Evolutionary conservation across 37 sponge, comb jelly and placozoan species (phyloP).

Genomic region (Cladorhizidae sp.): DNA sequence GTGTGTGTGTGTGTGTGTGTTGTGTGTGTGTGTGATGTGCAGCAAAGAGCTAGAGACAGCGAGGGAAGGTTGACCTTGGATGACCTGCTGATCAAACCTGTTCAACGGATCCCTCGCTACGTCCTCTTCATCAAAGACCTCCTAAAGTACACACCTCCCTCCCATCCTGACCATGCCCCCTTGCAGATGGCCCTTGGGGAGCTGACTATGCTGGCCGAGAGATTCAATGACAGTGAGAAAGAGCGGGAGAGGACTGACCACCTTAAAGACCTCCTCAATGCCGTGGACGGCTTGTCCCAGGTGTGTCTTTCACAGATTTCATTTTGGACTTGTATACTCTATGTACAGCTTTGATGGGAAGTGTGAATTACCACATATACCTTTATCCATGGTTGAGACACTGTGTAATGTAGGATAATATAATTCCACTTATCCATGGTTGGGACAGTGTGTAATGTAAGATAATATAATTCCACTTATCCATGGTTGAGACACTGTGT

Average conservation of each 20-base stretch:
- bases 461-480: too few relatives aligned
- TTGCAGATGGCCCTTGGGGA: slow-evolving; percentile 73
- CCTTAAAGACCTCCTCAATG: slow-evolving; percentile 68
- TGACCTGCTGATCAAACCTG: slow-evolving; percentile 88
- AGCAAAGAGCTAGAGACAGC: slow-evolving; percentile 66
- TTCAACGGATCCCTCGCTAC: slow-evolving; percentile 90
- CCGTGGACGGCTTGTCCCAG: slow-evolving; percentile 70
- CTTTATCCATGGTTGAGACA: too few relatives aligned
- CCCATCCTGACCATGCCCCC: slow-evolving; percentile 78
- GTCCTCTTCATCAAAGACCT: slow-evolving; percentile 89
- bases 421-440: too few relatives aligned
- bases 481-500: too few relatives aligned
- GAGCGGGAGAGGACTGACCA: slow-evolving; percentile 51
- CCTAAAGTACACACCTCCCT: slow-evolving; percentile 73
- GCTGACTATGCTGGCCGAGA: slow-evolving; percentile 69
- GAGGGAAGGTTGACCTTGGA: slow-evolving; percentile 61
- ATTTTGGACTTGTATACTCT: too few relatives aligned
- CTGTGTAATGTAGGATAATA: too few relatives aligned
- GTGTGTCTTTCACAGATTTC: too few relatives aligned
- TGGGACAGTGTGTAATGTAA: too few relatives aligned
- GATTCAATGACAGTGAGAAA: slow-evolving; percentile 76
- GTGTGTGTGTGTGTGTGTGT: background rate
- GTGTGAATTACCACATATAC: too few relatives aligned
- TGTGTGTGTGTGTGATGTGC: background rate
- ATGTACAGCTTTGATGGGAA: too few relatives aligned